These are phyloP conservation scores for Callocephalon fimbriatum DNA, from an alignment of 2,113 vertebrate genomes.

Conservation along the genomic window DNA sequence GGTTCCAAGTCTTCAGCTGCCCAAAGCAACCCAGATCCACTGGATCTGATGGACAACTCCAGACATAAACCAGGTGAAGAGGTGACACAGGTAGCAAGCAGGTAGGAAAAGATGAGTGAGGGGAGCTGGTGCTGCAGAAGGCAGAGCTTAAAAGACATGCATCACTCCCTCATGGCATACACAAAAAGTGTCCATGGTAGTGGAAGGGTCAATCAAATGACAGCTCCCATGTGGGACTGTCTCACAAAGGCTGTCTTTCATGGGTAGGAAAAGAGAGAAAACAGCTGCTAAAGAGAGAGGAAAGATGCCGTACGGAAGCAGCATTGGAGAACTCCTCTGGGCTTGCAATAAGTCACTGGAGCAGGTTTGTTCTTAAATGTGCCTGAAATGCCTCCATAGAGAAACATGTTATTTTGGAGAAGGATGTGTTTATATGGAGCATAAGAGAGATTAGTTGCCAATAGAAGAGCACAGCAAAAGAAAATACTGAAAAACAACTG, in stretches of 20 bases:
- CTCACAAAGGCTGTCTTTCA: neutral
- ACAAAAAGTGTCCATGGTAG: neutral
- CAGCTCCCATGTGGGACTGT: neutral
- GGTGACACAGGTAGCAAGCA: neutral
- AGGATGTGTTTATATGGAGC: neutral
- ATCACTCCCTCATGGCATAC: neutral
- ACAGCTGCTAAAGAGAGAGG: constrained; percentile 24
- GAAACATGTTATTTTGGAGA: constrained; percentile 13
- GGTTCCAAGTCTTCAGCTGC: neutral
- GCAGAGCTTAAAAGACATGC: neutral
- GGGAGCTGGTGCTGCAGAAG: neutral
- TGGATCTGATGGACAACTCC: neutral
- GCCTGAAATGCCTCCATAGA: constrained; percentile 31
- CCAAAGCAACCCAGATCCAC: neutral
- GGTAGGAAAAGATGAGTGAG: neutral
- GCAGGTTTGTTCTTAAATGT: constrained; percentile 25
- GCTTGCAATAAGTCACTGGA: constrained; percentile 23
- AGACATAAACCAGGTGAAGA: neutral
- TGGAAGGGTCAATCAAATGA: neutral
- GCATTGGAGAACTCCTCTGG: neutral
- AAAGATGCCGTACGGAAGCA: neutral
- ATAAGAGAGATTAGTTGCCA: neutral
- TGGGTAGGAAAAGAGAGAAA: neutral
- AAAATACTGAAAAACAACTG: neutral
- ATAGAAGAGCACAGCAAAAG: neutral